phyloP scores from a whole-genome alignment of 2,113 vertebrate genomes.

The Spilogale gracilis region DNA sequence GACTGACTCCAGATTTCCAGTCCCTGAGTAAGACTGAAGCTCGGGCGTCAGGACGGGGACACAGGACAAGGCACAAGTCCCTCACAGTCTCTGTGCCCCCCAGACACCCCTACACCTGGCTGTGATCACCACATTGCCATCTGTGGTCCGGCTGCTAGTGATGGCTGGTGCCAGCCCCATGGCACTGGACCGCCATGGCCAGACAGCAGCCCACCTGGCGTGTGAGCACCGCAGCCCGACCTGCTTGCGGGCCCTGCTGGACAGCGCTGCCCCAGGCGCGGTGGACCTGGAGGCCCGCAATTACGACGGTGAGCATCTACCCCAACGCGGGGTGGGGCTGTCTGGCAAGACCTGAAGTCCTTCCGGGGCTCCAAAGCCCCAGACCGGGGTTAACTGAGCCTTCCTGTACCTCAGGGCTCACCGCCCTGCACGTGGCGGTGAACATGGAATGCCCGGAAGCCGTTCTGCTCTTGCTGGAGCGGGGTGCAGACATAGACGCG shows the following conservation, averaged over 20 bases:
- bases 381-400: background rate
- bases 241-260: constrained; percentile 89
- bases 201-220: constrained; percentile 92
- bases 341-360: too few species aligned
- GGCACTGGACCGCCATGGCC: constrained; percentile 92
- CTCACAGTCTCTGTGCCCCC: background rate
- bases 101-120: constrained; percentile 95
- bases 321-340: background rate
- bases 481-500: constrained; percentile 91
- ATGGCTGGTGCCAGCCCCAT: constrained; percentile 88
- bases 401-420: constrained; percentile 88
- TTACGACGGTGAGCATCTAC: constrained; percentile 89
- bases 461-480: constrained; percentile 88
- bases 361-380: background rate
- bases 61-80: accelerated
- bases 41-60: background rate
- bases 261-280: constrained; percentile 53
- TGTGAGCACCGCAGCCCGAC: constrained; percentile 89
- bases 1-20: background rate
- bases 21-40: background rate
- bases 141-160: constrained; percentile 88
- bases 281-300: constrained; percentile 91
- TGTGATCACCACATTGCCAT: constrained; percentile 91
- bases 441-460: constrained; percentile 86
- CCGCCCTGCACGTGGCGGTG: constrained; percentile 92